Evolutionary conservation across 2,113 vertebrate species (phyloP).

Genomic region (Actenoides lindsayi): DNA sequence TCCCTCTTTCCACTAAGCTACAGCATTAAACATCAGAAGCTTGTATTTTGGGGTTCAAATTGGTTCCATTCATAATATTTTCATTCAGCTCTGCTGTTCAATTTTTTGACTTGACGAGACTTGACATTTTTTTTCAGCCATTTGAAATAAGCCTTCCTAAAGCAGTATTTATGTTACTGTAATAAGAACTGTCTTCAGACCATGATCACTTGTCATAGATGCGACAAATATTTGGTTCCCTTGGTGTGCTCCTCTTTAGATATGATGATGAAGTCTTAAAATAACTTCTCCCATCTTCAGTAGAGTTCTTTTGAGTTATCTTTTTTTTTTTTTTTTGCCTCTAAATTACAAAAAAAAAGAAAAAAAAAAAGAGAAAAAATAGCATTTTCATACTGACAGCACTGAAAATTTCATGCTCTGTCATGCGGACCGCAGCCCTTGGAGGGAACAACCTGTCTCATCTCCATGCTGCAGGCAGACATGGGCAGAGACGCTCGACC

Average conservation of each 20-base stretch:
- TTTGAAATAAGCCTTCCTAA: conserved; percentile 20
- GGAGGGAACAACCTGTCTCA: not conserved
- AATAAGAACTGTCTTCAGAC: conserved; percentile 31
- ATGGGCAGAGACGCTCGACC: not conserved
- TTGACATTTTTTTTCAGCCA: conserved; percentile 13
- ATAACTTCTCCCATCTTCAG: not conserved
- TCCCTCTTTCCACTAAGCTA: not conserved
- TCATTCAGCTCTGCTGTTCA: conserved; percentile 16
- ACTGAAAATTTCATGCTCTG: not conserved
- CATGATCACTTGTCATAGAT: not conserved
- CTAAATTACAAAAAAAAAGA: not conserved
- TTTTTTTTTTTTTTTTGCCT: not conserved
- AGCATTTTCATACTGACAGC: not conserved
- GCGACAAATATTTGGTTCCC: conserved; percentile 15
- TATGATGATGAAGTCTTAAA: conserved; percentile 24
- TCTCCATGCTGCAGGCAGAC: not conserved
- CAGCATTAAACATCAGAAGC: not conserved
- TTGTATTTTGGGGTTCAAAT: not conserved
- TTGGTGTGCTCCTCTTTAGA: not conserved
- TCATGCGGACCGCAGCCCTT: not conserved
- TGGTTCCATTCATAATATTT: not conserved
- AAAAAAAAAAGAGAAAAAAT: not conserved
- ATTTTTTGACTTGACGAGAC: not conserved
- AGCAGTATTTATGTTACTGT: not conserved
- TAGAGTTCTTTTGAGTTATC: not conserved